Evolutionary conservation across 2,888 invertebrate species (phyloP).

Genomic region (Caenorhabditis sp.): DNA sequence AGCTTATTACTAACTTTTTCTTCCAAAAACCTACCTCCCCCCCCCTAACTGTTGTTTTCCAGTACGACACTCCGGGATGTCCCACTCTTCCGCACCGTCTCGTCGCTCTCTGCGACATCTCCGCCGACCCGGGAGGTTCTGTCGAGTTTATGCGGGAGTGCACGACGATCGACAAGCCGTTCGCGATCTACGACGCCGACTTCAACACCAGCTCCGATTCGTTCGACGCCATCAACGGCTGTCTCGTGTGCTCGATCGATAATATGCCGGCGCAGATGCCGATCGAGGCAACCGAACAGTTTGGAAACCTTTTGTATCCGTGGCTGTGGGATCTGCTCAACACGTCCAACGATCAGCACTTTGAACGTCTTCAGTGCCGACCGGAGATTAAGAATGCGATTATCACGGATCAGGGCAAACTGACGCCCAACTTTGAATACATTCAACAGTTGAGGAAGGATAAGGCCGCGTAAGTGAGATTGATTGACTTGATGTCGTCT

Average conservation of each 20-base stretch:
- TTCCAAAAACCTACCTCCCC: neutral
- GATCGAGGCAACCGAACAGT: slow-evolving; percentile 95
- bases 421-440: slow-evolving; percentile 94
- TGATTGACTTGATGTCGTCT: too few species aligned
- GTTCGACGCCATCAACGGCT: slow-evolving; percentile 83
- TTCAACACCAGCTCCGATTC: slow-evolving; percentile 93
- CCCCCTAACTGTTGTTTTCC: neutral
- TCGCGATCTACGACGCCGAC: slow-evolving; percentile 99
- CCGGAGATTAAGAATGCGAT: slow-evolving; percentile 84
- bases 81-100: slow-evolving; percentile 80
- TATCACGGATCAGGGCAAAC: slow-evolving; percentile 93
- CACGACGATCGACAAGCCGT: slow-evolving; percentile 98
- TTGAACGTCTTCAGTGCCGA: slow-evolving; percentile 72
- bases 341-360: slow-evolving; percentile 73
- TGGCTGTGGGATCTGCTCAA: slow-evolving; percentile 88
- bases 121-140: slow-evolving; percentile 97
- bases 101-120: slow-evolving; percentile 95
- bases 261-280: slow-evolving; percentile 99
- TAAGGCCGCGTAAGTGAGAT: slow-evolving; percentile 63
- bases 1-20: slow-evolving; percentile 15
- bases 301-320: slow-evolving; percentile 92
- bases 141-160: slow-evolving; percentile 99
- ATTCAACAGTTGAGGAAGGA: slow-evolving; percentile 88
- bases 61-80: slow-evolving; percentile 71
- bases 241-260: slow-evolving; percentile 98